These are phyloP conservation scores for Gobius niger DNA, from an alignment of 2,113 vertebrate genomes.

Conservation along the genomic window DNA sequence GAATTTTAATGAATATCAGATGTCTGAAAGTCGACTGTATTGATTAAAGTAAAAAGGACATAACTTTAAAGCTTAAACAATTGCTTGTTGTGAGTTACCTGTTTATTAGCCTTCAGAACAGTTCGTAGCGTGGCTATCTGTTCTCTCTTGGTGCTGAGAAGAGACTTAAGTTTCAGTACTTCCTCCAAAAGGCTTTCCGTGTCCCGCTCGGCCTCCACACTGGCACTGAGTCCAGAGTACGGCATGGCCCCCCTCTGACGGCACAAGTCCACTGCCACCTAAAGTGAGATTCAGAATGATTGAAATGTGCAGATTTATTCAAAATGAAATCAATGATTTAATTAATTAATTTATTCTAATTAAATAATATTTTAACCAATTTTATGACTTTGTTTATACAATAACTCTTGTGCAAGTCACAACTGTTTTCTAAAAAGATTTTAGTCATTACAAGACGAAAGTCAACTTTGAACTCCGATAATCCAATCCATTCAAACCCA, in stretches of 20 bases:
- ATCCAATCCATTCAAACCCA: slow-evolving; percentile 53
- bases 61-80: background rate
- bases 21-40: background rate
- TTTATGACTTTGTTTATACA: background rate
- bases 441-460: slow-evolving; percentile 15
- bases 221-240: slow-evolving; percentile 56
- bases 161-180: slow-evolving; percentile 83
- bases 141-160: slow-evolving; percentile 85
- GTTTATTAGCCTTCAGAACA: slow-evolving; percentile 87
- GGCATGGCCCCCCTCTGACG: slow-evolving; percentile 75
- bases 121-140: slow-evolving; percentile 86
- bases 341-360: too few species aligned
- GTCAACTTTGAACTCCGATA: slow-evolving; percentile 41
- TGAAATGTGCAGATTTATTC: too few species aligned
- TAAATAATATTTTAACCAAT: too few species aligned
- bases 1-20: background rate
- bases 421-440: slow-evolving; percentile 34
- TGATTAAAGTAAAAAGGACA: background rate
- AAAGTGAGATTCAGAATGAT: background rate
- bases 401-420: background rate
- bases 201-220: slow-evolving; percentile 75
- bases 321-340: too few species aligned
- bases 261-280: slow-evolving; percentile 80
- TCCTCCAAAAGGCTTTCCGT: slow-evolving; percentile 81
- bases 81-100: slow-evolving; percentile 64